Evolutionary conservation across 2,797 vertebrate genomes (phyloP), one percentile per base, ranked within the genome.

Genomic region (Lepilemur ruficaudatus): DNA sequence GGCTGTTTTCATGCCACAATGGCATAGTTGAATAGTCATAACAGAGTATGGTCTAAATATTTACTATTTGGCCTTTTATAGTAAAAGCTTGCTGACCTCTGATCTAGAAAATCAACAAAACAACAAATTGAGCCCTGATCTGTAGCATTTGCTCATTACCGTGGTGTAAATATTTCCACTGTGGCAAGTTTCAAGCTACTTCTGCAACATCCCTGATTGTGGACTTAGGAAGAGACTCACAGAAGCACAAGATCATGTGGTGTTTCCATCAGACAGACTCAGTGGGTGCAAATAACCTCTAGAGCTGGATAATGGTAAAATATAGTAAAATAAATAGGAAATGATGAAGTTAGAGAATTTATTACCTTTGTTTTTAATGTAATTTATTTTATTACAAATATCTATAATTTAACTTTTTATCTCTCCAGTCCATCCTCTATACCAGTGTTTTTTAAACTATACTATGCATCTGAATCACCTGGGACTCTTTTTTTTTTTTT

Each of bases 21-120:
- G 30, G 12, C 46, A 67, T 22, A 63, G 23, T 12, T 70, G 30
- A 93, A 43, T 46, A 28, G 43, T 55, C 59, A 23, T 23, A 4
- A 41, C 11, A 7, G 46, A 32, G 14, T 5, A 10, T 1, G 14
- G 7, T 4, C 32, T 30, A 69, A 23, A 55, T 88, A 75, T 65
- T 52, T 76, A 55, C 81, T 25, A 0, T 46, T 43, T 50, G 61
- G 22, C 32, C 2, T 5, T 57, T 75, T 41, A 32, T 1, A 46
- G 8, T 65, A 30, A n/a, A 96, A 32, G 48, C 91, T 67, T 67
- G 43, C 86, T 75, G 14, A 78, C 12, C 4, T 67, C 8, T 73
- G 30, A 76, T 13, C 28, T 85, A 72, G 13, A 93, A 80, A 92
- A 82, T 52, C 55, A 76, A 84, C 59, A 85, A 50, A 59, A 75